Base-by-base conservation (phyloP, 2,888 invertebrate genomes). In the Strigamia transsilvanica region DNA sequence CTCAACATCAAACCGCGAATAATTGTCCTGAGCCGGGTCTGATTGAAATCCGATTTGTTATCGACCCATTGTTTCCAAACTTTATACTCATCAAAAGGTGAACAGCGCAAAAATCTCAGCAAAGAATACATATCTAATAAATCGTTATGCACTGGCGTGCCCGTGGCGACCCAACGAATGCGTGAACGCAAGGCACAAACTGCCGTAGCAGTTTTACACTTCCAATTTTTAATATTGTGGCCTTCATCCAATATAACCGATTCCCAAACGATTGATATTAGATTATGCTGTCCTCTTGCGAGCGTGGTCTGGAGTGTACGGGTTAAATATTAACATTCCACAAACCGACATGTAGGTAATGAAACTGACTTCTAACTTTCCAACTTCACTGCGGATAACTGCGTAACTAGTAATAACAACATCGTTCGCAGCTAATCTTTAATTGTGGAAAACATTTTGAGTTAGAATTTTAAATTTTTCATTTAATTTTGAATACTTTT, bases 71-170 rank as follows among this genome's bases (percentile, higher is more conserved):
- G 92, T 87, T 96, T 97, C 97, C 97, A 98, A 84, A 96, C 93
- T 90, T 92, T 89, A 73, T 94, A 89, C 84, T 98, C 97, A 87
- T 97, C 94, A 87, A 98, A 98, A 0, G 98, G 98, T 9, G 93
- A 90, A 86, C 95, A 94, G 15, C 92, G 89, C 10, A 99, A 88
- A 88, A 97, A 99, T 88, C 87, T 87, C 7, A 89, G 84, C 51
- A 89, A 84, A 0, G 89, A 87, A 84, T 88, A 90, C 85, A 90
- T 86, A 84, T 90, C 97, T 83, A 93, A 88, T 87, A 96, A 94
- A 87, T 95, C 94, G 88, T 99, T 99, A 86, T 98, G 98, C 66
- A 99, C 93, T 0, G 98, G 98, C 0, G 98, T 98, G 34, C 98
- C 98, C 0, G 98, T 97, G 23, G 98, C 90, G 0, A 93, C 93